Evolutionary conservation across 2,797 vertebrate species (phyloP), one percentile per base, ranked within the genome.

Genomic region (Ispidina lecontei): DNA sequence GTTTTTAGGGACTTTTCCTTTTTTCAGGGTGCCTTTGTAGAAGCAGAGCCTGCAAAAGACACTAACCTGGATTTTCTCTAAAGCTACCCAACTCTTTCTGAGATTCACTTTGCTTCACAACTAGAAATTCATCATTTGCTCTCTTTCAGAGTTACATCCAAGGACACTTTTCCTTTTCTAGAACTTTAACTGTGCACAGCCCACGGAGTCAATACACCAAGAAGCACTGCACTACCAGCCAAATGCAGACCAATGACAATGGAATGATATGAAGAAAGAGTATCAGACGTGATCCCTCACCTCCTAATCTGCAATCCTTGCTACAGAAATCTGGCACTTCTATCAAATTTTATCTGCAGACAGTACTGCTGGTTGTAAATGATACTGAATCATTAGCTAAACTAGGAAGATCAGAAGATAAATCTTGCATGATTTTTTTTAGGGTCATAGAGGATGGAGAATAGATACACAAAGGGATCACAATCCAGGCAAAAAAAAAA

Each of bases 31-130:
- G 74, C 54, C 67, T 88, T 95, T 86, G 39, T 23, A 69, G 68
- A 82, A 51, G 68, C 25, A 80, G 39, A 87, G 68, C 21, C 51
- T 83, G 49, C 43, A 41, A 73, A 88, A 91, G 60, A 84, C 15
- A 62, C 59, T 83, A 71, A 65, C 44, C 35, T 81, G 67, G 51
- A 90, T 93, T 92, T 87, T 93, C 63, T 85, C 67, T 91, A 92
- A 94, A 87, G 47, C 89, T 52, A 81, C 35, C 11, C 31, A 79
- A 15, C 39, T 14, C 23, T 18, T 75, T 47, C 68, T 79, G 68
- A 86, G 88, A 87, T 39, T 68, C 43, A 71, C 44, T 76, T 88
- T 6, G 0, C 28, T 60, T 81, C 73, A 59, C 56, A 78, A 65
- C 15, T 67, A 56, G n/a, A 84, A 78, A 93, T 29, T 47, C 41